Evolutionary conservation across 2,888 invertebrate genomes (phyloP).

Genomic region (Drosophila hawaiiensis): DNA sequence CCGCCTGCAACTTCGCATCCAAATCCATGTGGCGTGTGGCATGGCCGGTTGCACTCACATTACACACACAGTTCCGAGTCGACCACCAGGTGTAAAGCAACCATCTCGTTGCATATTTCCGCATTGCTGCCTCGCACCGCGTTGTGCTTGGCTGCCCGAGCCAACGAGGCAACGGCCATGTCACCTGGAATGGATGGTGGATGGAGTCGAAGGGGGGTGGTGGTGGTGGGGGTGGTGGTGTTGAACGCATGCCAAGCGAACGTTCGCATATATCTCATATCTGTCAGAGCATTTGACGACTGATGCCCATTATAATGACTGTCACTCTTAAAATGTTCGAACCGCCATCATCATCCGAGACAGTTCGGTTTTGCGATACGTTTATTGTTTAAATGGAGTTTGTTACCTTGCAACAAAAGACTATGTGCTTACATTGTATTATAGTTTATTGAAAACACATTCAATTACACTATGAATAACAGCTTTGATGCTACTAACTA

Average conservation of each 20-base stretch:
- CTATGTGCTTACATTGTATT: neutral
- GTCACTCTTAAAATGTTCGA: conserved; percentile 49
- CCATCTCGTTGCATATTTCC: conserved; percentile 66
- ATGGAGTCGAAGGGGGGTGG: neutral
- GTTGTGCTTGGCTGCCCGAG: conserved; percentile 57
- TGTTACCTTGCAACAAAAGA: neutral
- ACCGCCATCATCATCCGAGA: neutral
- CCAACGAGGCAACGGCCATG: conserved; percentile 5
- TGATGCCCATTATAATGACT: conserved; percentile 41
- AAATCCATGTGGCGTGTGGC: conserved; percentile 54
- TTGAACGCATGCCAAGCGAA: conserved; percentile 44
- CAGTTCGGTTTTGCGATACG: neutral
- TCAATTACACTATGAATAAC: neutral
- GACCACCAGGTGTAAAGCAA: conserved; percentile 70
- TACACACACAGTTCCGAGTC: conserved; percentile 30
- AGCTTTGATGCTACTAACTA: neutral
- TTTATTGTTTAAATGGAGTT: neutral
- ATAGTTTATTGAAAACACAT: neutral
- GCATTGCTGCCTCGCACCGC: conserved; percentile 64
- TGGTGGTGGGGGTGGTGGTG: conserved; percentile 4
- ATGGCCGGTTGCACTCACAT: conserved; percentile 67
- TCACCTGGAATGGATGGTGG: neutral
- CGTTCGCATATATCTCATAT: conserved; percentile 23
- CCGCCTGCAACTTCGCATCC: conserved; percentile 30
- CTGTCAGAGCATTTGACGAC: conserved; percentile 48